These are phyloP conservation scores for Thecocarcelia acutangulata DNA, from an alignment of 2,888 invertebrate genomes.

Conservation along the genomic window DNA sequence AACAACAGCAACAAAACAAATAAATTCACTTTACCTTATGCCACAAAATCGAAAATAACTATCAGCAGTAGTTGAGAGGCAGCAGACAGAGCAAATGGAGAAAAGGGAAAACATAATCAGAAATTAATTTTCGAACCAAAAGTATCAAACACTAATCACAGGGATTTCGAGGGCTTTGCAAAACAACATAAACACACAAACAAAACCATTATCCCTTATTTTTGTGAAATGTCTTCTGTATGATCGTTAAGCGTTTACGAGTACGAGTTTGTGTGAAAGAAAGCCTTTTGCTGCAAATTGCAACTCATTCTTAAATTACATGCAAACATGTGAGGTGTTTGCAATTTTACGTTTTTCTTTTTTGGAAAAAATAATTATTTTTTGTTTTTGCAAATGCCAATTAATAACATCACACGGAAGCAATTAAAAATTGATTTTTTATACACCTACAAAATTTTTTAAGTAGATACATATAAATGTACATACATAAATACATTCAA, in stretches of 20 bases:
- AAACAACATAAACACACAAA: conserved; percentile 56
- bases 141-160: conserved; percentile 69
- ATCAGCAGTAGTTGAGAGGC: conserved; percentile 2
- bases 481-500: no score
- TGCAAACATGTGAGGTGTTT: no score
- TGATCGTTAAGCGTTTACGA: conserved; percentile 6
- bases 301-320: background rate
- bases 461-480: no score
- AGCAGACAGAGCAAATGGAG: no score
- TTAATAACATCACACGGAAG: no score
- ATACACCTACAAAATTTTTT: no score
- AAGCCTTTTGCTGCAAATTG: background rate
- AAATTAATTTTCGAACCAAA: conserved; percentile 68
- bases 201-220: conserved; percentile 60
- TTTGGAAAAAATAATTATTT: no score
- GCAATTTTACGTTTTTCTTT: no score
- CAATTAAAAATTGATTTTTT: no score
- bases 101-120: conserved; percentile 64
- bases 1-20: conserved; percentile 14
- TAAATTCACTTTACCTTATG: conserved; percentile 59
- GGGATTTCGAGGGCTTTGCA: conserved; percentile 60
- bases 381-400: no score
- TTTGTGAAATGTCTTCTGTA: conserved; percentile 22
- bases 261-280: background rate
- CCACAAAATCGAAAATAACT: conserved; percentile 36